Evolutionary conservation across 2,113 vertebrate genomes (phyloP), one percentile per base, ranked within the genome.

Genomic region (Ovibos moschatus): DNA sequence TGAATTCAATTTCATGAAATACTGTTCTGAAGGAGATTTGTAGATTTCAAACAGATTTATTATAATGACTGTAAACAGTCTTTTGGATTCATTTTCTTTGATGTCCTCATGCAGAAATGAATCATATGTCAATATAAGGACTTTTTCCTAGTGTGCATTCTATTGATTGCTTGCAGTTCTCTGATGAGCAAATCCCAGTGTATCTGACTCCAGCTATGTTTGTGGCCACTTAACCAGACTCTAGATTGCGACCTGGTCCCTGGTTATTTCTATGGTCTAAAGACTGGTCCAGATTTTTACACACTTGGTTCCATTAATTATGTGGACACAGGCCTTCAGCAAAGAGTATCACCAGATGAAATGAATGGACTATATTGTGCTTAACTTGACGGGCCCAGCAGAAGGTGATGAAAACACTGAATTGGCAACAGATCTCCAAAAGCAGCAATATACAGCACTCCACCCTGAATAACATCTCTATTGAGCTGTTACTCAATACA

Each of bases 41-140:
- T 33, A 76, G 28, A 85, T 50, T 28, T 90, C 17, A 40, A 47
- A 16, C 40, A 87, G 33, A 79, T 58, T 89, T 86, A 67, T 76
- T 55, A 30, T 4, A 58, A 79, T 58, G 53, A 91, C 51, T 88
- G 85, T 28, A 82, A 93, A 83, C 17, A 45, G 57, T n/a, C 60
- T 95, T 92, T 94, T 95, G 8, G n/a, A 57, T 83, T 93, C 91
- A 30, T 10, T 93, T 89, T 62, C 55, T 84, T 82, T 95, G 55
- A 58, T 94, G 67, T 81, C 23, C 13, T 91, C 82, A 89, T n/a
- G 13, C 33, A 71, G 25, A 74, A 86, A 86, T 50, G 17, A 67
- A 91, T 53, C 43, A 79, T 74, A 45, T 5, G 40, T 76, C 40
- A 27, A 43, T 43, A 2, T 7, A 30, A 93, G 43, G 47, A 64